Evolutionary conservation across 2,888 invertebrate genomes (phyloP).

Genomic region (Nomada ruficornis): DNA sequence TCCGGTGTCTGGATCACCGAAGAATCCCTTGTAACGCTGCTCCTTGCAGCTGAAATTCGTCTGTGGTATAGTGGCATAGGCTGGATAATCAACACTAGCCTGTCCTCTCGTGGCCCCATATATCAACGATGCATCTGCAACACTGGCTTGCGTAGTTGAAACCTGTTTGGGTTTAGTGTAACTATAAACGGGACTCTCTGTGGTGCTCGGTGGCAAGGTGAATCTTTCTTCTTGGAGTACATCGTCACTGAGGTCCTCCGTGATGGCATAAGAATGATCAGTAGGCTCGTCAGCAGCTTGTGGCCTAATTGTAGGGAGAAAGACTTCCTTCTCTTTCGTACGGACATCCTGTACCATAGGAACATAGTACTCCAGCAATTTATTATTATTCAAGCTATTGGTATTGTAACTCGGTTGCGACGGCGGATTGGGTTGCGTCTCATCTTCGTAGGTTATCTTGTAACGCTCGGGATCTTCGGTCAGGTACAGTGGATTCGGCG

Average conservation of each 20-base stretch:
- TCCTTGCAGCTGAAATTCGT: slow-evolving; percentile 93
- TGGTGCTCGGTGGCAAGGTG: slow-evolving; percentile 63
- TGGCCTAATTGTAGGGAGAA: slow-evolving; percentile 52
- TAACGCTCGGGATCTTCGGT: slow-evolving; percentile 68
- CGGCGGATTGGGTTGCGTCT: slow-evolving; percentile 47
- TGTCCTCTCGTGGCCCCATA: slow-evolving; percentile 85
- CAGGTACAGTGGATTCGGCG: slow-evolving; percentile 70
- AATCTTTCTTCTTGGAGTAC: slow-evolving; percentile 71
- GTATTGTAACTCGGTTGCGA: slow-evolving; percentile 42
- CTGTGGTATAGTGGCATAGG: slow-evolving; percentile 89
- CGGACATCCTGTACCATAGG: slow-evolving; percentile 75
- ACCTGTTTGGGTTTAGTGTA: slow-evolving; percentile 67
- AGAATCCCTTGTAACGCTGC: slow-evolving; percentile 95
- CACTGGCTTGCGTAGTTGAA: slow-evolving; percentile 17
- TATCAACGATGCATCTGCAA: slow-evolving; percentile 73
- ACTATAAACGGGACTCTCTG: slow-evolving; percentile 65
- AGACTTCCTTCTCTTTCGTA: slow-evolving; percentile 48
- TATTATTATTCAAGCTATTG: slow-evolving; percentile 67
- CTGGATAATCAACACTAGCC: slow-evolving; percentile 93
- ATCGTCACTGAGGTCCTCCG: slow-evolving; percentile 72
- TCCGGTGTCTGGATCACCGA: slow-evolving; percentile 94
- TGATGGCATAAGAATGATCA: slow-evolving; percentile 73
- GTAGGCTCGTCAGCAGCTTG: slow-evolving; percentile 49
- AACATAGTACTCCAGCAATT: slow-evolving; percentile 76
- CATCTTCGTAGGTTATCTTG: slow-evolving; percentile 60